These are phyloP conservation scores for Burhinus bistriatus DNA, from an alignment of 2,113 vertebrate genomes.

Conservation along the genomic window DNA sequence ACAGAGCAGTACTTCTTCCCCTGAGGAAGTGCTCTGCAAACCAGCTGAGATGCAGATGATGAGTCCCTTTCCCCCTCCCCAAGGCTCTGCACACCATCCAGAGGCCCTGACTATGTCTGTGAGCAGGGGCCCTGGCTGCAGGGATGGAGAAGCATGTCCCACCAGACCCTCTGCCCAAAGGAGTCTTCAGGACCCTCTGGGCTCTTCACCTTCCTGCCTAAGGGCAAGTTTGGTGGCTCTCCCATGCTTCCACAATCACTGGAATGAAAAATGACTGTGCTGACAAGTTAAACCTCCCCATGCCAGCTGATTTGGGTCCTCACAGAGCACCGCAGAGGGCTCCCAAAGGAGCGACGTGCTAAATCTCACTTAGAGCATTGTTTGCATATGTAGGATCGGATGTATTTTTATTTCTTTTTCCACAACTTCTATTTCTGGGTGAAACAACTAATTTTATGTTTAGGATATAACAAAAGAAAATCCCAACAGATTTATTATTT, in stretches of 20 bases:
- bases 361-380: neutral
- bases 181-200: neutral
- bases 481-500: conserved; percentile 31
- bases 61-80: neutral
- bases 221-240: neutral
- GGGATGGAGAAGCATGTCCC: neutral
- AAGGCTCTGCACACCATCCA: neutral
- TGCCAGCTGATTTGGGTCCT: neutral
- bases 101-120: neutral
- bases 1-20: conserved; percentile 30
- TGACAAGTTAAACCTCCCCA: neutral
- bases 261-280: neutral
- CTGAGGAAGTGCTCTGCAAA: conserved; percentile 31
- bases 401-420: conserved; percentile 46
- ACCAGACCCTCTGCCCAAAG: neutral
- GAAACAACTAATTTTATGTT: conserved; percentile 37
- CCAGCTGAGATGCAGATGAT: conserved; percentile 43
- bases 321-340: rapidly evolving
- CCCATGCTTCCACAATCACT: neutral
- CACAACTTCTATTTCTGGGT: conserved; percentile 55
- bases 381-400: conserved; percentile 25
- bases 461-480: conserved; percentile 58
- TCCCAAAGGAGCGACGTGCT: neutral
- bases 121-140: neutral
- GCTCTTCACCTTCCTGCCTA: neutral